Conservation (phyloP, 2,797 vertebrate genomes). For the Diplodus sargus region DNA sequence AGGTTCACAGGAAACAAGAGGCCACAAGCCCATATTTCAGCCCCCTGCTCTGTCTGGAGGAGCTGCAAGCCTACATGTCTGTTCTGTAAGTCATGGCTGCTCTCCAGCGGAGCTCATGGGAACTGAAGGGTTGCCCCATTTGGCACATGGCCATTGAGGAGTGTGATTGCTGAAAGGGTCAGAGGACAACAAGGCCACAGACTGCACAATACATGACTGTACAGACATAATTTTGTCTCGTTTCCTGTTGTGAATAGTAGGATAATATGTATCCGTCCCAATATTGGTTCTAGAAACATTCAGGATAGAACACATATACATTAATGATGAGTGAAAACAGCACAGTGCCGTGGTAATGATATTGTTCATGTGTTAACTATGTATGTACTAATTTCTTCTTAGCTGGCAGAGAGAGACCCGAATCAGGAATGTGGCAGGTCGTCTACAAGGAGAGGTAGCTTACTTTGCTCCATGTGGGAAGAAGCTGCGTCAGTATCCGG, state of each 20-base stretch:
- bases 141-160: conserved; percentile 48
- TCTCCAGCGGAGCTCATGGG: conserved; percentile 51
- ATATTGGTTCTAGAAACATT: not conserved
- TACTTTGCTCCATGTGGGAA: conserved; percentile 97
- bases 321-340: not conserved
- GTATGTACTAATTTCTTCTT: conserved; percentile 17
- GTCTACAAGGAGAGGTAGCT: conserved; percentile 92
- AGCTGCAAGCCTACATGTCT: conserved; percentile 26
- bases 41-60: conserved; percentile 31
- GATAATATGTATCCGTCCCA: not conserved
- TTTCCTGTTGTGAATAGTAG: conserved; percentile 7
- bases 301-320: not conserved
- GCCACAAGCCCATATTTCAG: conserved; percentile 46
- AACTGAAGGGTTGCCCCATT: conserved; percentile 36
- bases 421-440: conserved; percentile 89
- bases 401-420: conserved; percentile 97
- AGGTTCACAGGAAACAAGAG: conserved; percentile 62
- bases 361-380: not conserved
- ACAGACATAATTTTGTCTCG: conserved; percentile 2
- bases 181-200: conserved; percentile 21
- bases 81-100: conserved; percentile 48
- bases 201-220: not conserved
- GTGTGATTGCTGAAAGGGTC: conserved; percentile 50
- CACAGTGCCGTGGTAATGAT: not conserved
- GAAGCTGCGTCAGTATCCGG: conserved; percentile 95